Base-by-base conservation (phyloP, 2,888 invertebrate species). In the Branchellion lobata region DNA sequence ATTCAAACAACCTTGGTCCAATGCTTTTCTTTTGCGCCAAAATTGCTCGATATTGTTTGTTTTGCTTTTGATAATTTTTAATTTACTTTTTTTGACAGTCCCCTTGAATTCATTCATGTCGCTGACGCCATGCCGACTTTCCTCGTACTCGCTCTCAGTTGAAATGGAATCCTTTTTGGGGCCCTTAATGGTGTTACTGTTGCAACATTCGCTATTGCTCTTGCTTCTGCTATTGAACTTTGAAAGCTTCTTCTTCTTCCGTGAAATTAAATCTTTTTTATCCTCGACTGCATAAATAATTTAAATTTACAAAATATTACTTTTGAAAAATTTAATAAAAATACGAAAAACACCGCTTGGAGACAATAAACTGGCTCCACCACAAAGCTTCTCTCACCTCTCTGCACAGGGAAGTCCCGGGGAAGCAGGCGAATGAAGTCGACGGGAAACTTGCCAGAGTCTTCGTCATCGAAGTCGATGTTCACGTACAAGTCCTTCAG, bases 401-500 rank as follows among this genome's bases (percentile, higher is more conserved):
- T 77, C 40, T 94, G 93, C 85, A 94, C 91, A 14, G 95, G 95
- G 88, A 94, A 95, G 86, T 94, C 92, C n/a, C 92, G 92, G 47
- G 94, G 93, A 81, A 96, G 89, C 83, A 95, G 90, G 82, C 96
- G 90, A 79, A 96, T 94, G 86, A 96, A 94, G 84, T 94, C 93
- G 31, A 96, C 89, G 75, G 93, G 92, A 85, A 96, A 96, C 85
- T 92, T 90, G 27, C 96, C 96, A 80, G 93, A 94, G 86, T 96
- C 96, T 0, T 96, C 96, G 86, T 96, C 96, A 86, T 96, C 96
- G 85, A 96, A 96, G 86, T 96, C 96, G 1, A 96, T 95, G 40
- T 92, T 92, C 2, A 96, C 72, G 24, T 65, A 53, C 21, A 33
- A 33, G 40, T 77, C 77, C 18, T 47, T 47, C 29, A 33, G 27